Evolutionary conservation across 2,888 invertebrate species (phyloP).

Genomic region (Agrochola lychnidis): DNA sequence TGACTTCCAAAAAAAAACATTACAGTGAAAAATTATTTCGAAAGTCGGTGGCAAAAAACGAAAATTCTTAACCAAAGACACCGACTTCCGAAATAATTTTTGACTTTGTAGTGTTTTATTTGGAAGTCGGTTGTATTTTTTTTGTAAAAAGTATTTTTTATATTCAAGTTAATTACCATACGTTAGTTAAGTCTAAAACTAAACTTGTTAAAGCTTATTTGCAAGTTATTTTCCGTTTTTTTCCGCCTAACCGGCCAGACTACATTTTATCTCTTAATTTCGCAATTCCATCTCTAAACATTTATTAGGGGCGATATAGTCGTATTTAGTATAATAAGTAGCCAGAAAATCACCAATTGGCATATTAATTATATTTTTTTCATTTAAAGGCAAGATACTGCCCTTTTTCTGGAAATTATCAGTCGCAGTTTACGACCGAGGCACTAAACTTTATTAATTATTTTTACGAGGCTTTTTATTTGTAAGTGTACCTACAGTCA

Average conservation of each 20-base stretch:
- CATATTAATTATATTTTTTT: conserved; percentile 5
- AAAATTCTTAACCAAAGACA: too few relatives aligned
- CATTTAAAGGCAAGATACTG: neutral
- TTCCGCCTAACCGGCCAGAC: neutral
- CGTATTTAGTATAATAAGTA: neutral
- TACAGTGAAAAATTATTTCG: too few relatives aligned
- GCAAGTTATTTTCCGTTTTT: neutral
- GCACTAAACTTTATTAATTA: conserved; percentile 6
- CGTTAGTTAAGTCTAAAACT: neutral
- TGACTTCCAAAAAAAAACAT: too few relatives aligned
- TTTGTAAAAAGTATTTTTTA: too few relatives aligned
- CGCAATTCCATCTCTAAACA: too few relatives aligned
- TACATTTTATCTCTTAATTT: neutral
- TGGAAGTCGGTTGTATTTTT: too few relatives aligned
- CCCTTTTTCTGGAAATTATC: neutral
- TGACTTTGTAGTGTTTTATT: too few relatives aligned
- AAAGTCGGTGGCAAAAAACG: too few relatives aligned
- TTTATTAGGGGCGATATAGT: too few relatives aligned
- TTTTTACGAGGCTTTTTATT: conserved; percentile 6
- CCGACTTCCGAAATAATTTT: too few relatives aligned
- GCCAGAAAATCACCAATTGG: neutral
- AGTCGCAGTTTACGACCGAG: conserved; percentile 13
- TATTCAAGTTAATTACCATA: neutral
- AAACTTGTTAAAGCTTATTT: neutral
- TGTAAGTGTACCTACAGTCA: neutral